Evolutionary conservation across 2,888 invertebrate genomes (phyloP).

Genomic region (Cheilosia vernalis): DNA sequence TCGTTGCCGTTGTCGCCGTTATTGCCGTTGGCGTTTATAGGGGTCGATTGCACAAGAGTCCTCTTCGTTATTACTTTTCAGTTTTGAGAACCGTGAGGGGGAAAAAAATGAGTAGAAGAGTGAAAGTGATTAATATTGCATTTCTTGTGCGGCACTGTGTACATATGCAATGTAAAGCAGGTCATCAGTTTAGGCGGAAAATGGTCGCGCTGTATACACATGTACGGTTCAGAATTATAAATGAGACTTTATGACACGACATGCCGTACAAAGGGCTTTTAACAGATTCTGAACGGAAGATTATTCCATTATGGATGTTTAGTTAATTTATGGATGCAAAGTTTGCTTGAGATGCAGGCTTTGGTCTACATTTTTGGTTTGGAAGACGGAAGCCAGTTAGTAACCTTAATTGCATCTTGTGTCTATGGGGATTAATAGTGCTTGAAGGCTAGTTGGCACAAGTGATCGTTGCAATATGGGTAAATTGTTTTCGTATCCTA

Average conservation of each 20-base stretch:
- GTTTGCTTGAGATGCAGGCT: background rate
- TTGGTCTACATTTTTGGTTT: background rate
- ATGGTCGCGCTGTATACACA: conserved; percentile 11
- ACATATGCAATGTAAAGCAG: conserved; percentile 2
- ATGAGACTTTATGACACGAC: conserved; percentile 8
- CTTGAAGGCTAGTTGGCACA: no score
- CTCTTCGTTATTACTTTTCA: conserved; percentile 43
- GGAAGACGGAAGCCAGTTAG: background rate
- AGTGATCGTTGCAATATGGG: no score
- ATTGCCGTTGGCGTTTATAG: background rate
- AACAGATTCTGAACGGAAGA: conserved; percentile 10
- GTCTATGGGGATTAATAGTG: background rate
- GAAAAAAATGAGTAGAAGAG: conserved; percentile 34
- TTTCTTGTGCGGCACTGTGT: conserved; percentile 5
- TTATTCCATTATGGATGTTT: conserved; percentile 8
- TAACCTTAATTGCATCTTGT: background rate
- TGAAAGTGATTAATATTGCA: conserved; percentile 53
- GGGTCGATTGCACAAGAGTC: conserved; percentile 39
- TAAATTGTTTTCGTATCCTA: no score
- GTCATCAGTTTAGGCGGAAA: conserved; percentile 33
- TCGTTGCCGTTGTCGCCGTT: conserved; percentile 18
- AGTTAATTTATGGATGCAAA: conserved; percentile 7
- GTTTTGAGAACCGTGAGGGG: conserved; percentile 17
- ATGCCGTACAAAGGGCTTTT: conserved; percentile 11
- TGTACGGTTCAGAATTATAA: conserved; percentile 6